Base-by-base conservation (phyloP, 2,797 vertebrate genomes). In the Megalops cyprinoides region DNA sequence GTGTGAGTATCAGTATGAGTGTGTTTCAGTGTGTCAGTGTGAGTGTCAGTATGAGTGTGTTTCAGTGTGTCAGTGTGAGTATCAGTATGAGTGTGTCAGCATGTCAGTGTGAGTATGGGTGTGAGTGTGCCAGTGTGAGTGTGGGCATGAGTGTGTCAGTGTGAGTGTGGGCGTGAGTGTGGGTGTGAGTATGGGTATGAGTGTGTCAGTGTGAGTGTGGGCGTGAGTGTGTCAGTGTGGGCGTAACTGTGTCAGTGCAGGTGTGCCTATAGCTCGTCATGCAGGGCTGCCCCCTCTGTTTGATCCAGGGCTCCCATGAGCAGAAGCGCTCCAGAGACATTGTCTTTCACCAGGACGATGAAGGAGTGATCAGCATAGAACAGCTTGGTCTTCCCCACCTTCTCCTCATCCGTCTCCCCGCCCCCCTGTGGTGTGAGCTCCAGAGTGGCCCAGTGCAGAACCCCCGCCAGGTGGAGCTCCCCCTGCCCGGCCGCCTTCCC, bases 281-380 rank as follows among this genome's bases (percentile, higher is more conserved):
- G 91, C 49, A 93, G 79, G 20, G 88, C 82, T 31, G 90, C 76
- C 51, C 90, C 92, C 53, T 90, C 87, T 0, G 78, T 85, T 0
- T 90, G 85, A 75, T 94, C 93, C 82, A 93, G 80, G 46, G 90
- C 91, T 31, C 91, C 93, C 49, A 93, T 89, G 79, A 95, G 85
- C 77, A 95, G 83, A 87, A 93, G 86, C 0, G 90, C 89, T 39
- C 91, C 90, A 0, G 82, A 91, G 0, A 80, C 2, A 75, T 85
- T 87, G 86, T 93, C 93, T 79, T 87, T 79, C 20, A 94, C 86
- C 1, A 92, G 81, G 74, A 92, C 4, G 75, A 94, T 77, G 82
- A 94, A 93, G 4, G 88, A 84, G 83, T 93, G 92, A 82, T 94
- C 90, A 0, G 87, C 90, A 2, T 92, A 94, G 84, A 93, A 91